These are phyloP conservation scores for Tympanuchus pallidicinctus DNA, from an alignment of 2,113 vertebrate genomes.

Conservation along the genomic window DNA sequence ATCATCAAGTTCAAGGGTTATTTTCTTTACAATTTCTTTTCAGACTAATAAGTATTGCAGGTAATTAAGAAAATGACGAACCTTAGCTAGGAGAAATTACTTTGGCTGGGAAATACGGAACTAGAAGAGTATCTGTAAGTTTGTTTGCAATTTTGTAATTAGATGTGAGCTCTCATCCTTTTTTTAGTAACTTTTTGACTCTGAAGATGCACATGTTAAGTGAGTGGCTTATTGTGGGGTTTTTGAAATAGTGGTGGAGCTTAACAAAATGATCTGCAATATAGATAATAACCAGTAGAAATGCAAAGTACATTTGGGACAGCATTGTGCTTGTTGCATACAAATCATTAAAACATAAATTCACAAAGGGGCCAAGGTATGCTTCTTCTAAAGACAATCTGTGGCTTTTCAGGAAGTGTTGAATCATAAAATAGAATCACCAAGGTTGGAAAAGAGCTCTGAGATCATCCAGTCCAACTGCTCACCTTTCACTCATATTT, in stretches of 20 bases:
- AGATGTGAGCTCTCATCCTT: background rate
- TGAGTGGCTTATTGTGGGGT: background rate
- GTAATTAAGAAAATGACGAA: background rate
- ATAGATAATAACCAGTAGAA: background rate
- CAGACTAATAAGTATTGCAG: background rate
- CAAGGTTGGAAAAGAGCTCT: no score
- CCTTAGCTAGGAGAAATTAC: background rate
- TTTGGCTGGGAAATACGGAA: background rate
- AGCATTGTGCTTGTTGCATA: background rate
- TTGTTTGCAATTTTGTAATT: background rate
- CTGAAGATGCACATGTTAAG: background rate
- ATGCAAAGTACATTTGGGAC: background rate
- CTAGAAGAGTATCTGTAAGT: background rate
- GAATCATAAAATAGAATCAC: background rate
- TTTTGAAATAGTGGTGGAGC: background rate
- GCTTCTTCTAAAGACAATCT: constrained; percentile 21
- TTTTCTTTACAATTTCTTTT: background rate
- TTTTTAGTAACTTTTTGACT: background rate
- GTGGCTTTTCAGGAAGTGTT: background rate
- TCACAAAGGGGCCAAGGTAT: background rate
- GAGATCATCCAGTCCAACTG: no score
- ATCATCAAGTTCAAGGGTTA: constrained; percentile 15
- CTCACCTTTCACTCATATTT: no score
- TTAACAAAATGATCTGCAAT: background rate
- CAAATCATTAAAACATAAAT: background rate